Base-by-base conservation (phyloP, 2,888 invertebrate genomes). In the Microchrysa polita region DNA sequence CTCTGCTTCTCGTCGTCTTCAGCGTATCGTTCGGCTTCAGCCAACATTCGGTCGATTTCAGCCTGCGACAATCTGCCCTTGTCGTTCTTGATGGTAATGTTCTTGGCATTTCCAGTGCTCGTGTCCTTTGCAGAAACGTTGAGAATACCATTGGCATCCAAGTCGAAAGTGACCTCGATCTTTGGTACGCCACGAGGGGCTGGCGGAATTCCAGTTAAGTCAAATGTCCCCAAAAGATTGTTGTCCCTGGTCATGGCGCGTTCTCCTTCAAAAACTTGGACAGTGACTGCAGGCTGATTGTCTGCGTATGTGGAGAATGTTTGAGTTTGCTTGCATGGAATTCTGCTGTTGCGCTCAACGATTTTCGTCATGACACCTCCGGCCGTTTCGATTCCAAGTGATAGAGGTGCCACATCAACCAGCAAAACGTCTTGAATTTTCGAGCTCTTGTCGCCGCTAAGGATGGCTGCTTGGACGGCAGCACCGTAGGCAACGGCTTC, bases 181-280 rank as follows among this genome's bases (percentile, higher is more conserved):
- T 89, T 95, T 77, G 89, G 95, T 78, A 91, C 95, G 82, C 90
- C 96, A 78, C 89, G 92, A 76, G 90, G 96, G 83, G 92, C 93
- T 5, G 96, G 96, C 1, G 96, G 95, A 81, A 97, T 96, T 53
- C 96, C 96, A 20, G 93, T 93, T 69, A 97, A 88, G 83, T 97
- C 96, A 85, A 97, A 97, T 84, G 95, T 96, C 74, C 97, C 97
- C 74, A 97, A 88, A 65, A 95, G 87, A 85, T 96, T 93, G 87
- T 95, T 95, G 83, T 95, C 95, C 81, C 92, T 93, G 78, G 95
- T 95, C 94, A 95, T 94, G 67, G 94, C 92, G 52, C 92, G 85
- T 83, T 92, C 91, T 52, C 92, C 92, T 81, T 92, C 90, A 81
- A 87, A 89, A 42, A 90, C 90, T 81, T 90, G 89, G 77, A 91